phyloP scores from a whole-genome alignment of 2,113 vertebrate species.

The Phalacrocorax brasilianus region DNA sequence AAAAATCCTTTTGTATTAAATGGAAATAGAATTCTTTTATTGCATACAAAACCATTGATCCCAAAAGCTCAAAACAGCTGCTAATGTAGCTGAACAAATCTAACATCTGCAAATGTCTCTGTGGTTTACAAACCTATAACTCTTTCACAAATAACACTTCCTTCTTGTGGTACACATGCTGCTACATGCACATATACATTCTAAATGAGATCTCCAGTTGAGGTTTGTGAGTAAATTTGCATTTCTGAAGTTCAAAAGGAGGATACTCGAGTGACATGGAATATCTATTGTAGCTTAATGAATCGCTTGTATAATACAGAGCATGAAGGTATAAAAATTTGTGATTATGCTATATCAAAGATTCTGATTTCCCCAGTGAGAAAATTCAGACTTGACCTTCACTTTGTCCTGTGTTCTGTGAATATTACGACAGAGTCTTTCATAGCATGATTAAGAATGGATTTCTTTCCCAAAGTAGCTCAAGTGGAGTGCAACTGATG shows the following conservation, averaged over 20 bases:
- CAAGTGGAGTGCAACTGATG: not conserved
- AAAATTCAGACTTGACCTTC: not conserved
- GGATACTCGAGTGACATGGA: not conserved
- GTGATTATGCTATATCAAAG: not conserved
- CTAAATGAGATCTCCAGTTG: not conserved
- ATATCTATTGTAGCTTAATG: not conserved
- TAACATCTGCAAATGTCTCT: slow-evolving; percentile 16
- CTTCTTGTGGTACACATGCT: not conserved
- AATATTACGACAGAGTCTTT: not conserved
- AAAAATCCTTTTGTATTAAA: not conserved
- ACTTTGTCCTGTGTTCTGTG: not conserved
- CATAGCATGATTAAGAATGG: not conserved
- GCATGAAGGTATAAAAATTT: not conserved
- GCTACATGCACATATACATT: not conserved
- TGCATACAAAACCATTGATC: not conserved
- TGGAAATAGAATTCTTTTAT: slow-evolving; percentile 2
- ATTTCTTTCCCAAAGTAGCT: not conserved
- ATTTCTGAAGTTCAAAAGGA: not conserved
- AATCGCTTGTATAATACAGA: not conserved
- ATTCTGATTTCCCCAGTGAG: not conserved
- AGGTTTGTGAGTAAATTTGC: slow-evolving; percentile 3
- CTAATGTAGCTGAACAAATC: slow-evolving; percentile 42
- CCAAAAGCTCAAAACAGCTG: slow-evolving; percentile 18
- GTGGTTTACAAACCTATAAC: not conserved
- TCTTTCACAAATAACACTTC: not conserved